A percentile compares a stretch with the other conserved stretches of the same genome.
Conservation (phyloP, 2,888 invertebrate species). For the Silvanus unidentatus region DNA sequence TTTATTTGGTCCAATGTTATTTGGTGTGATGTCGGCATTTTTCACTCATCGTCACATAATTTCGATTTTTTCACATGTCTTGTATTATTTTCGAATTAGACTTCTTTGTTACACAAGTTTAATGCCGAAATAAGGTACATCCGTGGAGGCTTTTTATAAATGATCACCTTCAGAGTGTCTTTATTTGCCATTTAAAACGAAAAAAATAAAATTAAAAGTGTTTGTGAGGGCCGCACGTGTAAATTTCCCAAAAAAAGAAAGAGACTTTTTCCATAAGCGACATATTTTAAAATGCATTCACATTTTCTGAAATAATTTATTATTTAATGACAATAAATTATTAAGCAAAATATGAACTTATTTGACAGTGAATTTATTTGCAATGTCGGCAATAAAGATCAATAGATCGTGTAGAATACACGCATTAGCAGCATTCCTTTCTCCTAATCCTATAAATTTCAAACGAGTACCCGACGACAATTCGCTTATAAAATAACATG, state of each 20-base stretch:
- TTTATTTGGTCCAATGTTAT: too few relatives aligned
- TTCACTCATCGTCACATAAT: conserved; percentile 2
- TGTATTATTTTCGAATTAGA: conserved; percentile 21
- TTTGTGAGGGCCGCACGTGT: too few relatives aligned
- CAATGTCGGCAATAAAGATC: conserved; percentile 29
- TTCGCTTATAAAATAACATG: conserved; percentile 13
- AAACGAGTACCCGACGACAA: conserved; percentile 18
- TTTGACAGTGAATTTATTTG: conserved; percentile 31
- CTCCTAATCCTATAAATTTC: conserved; percentile 25
- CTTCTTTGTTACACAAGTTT: conserved; percentile 3
- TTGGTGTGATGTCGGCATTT: too few relatives aligned
- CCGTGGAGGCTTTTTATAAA: conserved; percentile 7
- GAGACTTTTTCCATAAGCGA: too few relatives aligned
- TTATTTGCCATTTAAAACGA: too few relatives aligned
- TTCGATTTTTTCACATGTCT: conserved; percentile 18
- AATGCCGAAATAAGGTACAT: conserved; percentile 6
- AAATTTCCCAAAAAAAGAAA: too few relatives aligned
- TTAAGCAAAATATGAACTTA: conserved; percentile 25
- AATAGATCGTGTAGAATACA: conserved; percentile 34
- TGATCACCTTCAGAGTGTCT: too few relatives aligned
- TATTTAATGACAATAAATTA: conserved; percentile 21
- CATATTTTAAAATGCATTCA: too few relatives aligned
- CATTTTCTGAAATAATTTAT: conserved; percentile 8
- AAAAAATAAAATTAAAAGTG: too few relatives aligned
- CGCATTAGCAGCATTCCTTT: conserved; percentile 33